Base-by-base conservation (phyloP, 1,140 invertebrate species). In the Lethrus apterus region DNA sequence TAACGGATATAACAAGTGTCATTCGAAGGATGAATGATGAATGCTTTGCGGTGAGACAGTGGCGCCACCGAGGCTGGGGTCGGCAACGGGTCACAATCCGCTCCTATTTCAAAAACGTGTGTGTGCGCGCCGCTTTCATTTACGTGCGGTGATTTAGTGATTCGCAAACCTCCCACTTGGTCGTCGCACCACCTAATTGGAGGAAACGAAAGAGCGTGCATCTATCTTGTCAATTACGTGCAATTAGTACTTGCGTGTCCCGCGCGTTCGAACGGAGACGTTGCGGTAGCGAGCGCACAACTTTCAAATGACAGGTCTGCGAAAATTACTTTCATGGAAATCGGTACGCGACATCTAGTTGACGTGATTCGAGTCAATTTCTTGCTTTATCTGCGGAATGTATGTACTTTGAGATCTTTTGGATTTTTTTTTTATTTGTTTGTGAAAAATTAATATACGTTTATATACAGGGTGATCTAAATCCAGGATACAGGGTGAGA, bases 171-270 rank as follows among this genome's bases (percentile, higher is more conserved):
- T 43, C 47, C 47, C 47, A 49, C 47, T 49, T 42, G 31, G 32
- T 33, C 43, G 51, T 34, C 35, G 42, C 42, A 30, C 32, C 23
- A 15, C 46, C 46, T 53, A 53, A 53, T 53, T 53, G 51, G 43
- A 43, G 24, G 18, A 44, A 44, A 32, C 24, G 46, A 35, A 48
- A 44, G 21, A 21, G 23, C 50, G 47, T 42, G 51, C 52, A 54
- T 50, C 43, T 51, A 54, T 54, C 48, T 54, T 54, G 52, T 54
- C 52, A 54, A 54, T 54, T 54, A 51, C 52, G 34, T 54, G 52
- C 52, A 54, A 54, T 54, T 54, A 54, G 52, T 48, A 44, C 46
- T 50, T 55, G 50, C 50, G 47, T 55, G 50, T 55, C 43, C 49
- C 41, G 46, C 30, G 46, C n/a, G n/a, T n/a, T n/a, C n/a, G n/a